phyloP scores from a whole-genome alignment of 2,113 vertebrate species.

The Callorhinus ursinus region DNA sequence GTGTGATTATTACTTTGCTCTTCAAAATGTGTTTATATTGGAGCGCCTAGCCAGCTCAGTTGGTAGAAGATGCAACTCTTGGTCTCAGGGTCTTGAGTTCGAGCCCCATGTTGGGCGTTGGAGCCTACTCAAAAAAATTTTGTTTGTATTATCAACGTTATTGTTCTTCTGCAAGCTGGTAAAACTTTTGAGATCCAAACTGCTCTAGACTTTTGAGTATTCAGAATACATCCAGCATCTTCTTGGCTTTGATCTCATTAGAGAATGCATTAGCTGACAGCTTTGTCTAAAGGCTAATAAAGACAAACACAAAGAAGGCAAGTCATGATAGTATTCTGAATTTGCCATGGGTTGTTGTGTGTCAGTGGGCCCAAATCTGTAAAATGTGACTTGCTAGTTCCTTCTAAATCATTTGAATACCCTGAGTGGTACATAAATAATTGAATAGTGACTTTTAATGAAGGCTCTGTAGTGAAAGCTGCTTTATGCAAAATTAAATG shows the following conservation, averaged over 20 bases:
- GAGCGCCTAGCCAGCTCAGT: background rate
- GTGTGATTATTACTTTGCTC: background rate
- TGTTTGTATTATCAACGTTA: background rate
- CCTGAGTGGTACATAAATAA: conserved; percentile 55
- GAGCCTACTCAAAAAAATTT: background rate
- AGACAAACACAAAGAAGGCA: background rate
- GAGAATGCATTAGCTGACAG: background rate
- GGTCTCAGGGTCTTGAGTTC: background rate
- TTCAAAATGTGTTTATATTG: background rate
- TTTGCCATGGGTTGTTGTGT: background rate
- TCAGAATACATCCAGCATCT: background rate
- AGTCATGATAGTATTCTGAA: background rate
- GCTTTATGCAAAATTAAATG: conserved; percentile 67
- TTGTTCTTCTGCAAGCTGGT: background rate
- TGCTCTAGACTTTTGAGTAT: background rate
- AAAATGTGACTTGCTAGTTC: conserved; percentile 14
- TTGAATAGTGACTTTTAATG: conserved; percentile 68
- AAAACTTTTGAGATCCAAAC: background rate
- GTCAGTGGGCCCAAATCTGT: background rate
- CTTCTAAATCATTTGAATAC: conserved; percentile 45
- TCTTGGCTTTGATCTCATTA: conserved; percentile 6
- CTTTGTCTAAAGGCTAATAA: background rate
- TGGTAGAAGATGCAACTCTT: background rate
- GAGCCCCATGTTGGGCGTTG: background rate
- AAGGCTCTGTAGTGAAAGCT: conserved; percentile 20